Conservation (phyloP, 2,888 invertebrate genomes). For the Bhutanitis thaidina region DNA sequence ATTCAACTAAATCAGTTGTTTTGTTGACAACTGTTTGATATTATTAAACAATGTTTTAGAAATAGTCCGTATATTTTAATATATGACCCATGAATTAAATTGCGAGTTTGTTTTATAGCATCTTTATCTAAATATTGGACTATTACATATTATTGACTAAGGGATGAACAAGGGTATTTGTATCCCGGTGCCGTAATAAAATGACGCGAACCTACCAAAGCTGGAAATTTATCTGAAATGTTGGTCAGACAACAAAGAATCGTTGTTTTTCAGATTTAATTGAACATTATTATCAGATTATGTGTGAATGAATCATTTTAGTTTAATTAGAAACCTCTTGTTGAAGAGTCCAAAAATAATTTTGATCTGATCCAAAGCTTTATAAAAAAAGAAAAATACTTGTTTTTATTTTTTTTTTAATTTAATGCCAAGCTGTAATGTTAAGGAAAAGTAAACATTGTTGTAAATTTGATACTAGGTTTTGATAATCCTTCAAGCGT, state of each 20-base stretch:
- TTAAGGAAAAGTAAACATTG: too few species aligned
- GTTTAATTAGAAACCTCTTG: constrained; percentile 7
- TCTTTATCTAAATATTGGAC: too few species aligned
- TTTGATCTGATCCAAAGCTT: constrained; percentile 22
- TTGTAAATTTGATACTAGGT: too few species aligned
- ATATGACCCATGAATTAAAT: too few species aligned
- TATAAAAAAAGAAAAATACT: constrained; percentile 23
- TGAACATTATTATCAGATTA: constrained; percentile 1
- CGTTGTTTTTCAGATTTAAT: background rate
- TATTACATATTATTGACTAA: too few species aligned
- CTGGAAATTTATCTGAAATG: background rate
- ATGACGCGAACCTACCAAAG: background rate
- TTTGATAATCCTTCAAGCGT: too few species aligned
- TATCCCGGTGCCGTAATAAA: background rate
- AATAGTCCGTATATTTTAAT: too few species aligned
- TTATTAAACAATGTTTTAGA: too few species aligned
- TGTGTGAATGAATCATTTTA: constrained; percentile 15
- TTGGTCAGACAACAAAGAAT: background rate
- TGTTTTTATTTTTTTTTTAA: constrained; percentile 16
- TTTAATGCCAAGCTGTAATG: constrained; percentile 89
- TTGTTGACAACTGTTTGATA: too few species aligned
- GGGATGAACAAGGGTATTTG: too few species aligned
- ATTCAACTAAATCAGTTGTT: too few species aligned
- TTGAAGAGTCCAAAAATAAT: constrained; percentile 13
- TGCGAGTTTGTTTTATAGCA: too few species aligned